A percentile compares a stretch with the other conserved stretches of the same genome.
phyloP scores from a whole-genome alignment of 1,140 invertebrate genomes.

The Dermatophagoides farinae region DNA sequence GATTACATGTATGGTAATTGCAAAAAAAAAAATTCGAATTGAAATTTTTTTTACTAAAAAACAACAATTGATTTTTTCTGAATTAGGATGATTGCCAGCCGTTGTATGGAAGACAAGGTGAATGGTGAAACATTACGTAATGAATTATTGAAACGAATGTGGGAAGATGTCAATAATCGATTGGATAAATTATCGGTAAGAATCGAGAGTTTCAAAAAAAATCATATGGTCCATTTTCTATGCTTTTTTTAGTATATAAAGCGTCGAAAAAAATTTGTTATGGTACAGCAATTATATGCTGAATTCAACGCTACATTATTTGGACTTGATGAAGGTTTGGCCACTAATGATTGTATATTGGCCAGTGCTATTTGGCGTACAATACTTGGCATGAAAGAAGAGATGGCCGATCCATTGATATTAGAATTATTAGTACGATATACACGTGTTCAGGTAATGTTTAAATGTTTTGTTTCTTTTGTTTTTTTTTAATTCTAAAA shows the following conservation, averaged over 20 bases:
- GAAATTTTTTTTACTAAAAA: background rate
- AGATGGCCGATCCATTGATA: background rate
- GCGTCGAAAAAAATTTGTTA: background rate
- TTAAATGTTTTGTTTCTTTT: no score
- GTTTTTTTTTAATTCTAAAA: no score
- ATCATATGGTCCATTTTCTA: background rate
- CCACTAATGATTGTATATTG: constrained; percentile 44
- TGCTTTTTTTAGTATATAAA: background rate
- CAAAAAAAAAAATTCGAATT: background rate
- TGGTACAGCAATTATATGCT: constrained; percentile 33
- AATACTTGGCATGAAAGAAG: constrained; percentile 33
- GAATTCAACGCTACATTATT: constrained; percentile 63
- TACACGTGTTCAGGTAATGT: background rate
- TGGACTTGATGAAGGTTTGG: constrained; percentile 62
- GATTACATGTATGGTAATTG: constrained; percentile 58
- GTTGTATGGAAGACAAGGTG: constrained; percentile 40
- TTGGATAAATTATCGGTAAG: constrained; percentile 45
- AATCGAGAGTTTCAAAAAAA: no score
- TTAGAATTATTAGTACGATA: constrained; percentile 1
- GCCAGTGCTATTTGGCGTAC: constrained; percentile 63
- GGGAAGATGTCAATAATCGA: constrained; percentile 50
- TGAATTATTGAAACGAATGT: constrained; percentile 48
- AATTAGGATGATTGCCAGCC: constrained; percentile 37
- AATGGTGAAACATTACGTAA: constrained; percentile 48
- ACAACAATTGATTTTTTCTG: no score